Evolutionary conservation across 92 coral and sea anemone genomes (phyloP), one percentile per base, ranked within the genome.

Genomic region (Metridium senile): DNA sequence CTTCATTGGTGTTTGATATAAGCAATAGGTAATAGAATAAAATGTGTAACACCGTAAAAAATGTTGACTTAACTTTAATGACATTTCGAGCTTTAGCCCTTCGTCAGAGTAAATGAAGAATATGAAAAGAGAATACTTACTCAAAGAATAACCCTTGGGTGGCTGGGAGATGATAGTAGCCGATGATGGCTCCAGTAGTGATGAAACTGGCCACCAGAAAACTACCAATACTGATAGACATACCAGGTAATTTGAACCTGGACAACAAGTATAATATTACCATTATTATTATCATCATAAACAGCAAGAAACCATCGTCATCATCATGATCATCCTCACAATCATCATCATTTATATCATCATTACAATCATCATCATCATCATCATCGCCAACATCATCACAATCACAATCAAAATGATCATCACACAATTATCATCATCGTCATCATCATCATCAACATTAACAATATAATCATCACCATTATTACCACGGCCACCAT

Each of bases 211-310:
- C 85, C 45, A 72, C 54, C 21, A 83, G 56, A 51, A 92, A 71
- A 33, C 88, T 63, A 53, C 92, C 97, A n/a, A 83, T 87, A 49
- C 88, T 68, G 18, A 63, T 75, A 22, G 82, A 43, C 51, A 86
- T 58, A 45, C 97, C 97, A 30, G 31, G 51, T 27, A 52, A 30
- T 58, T 91, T 88, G 66, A 82, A 89, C 76, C 97, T 92, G 64
- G 22, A 53, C 11, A 47, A 58, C n/a, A n/a, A n/a, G n/a, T n/a
- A 6, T 39, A 39, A 6, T 13, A 39, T 13, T 13, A 39, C 49
- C 49, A 39, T 39, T 13, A 39, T 13, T 13, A 39, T 13, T 39
- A 39, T 13, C 49, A 39, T 39, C 49, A 39, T 13, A 6, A 39
- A 6, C 49, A 39, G 13, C 49, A 39, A 6, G 8, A 39, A 6